Evolutionary conservation across 1,140 invertebrate genomes (phyloP), one percentile per base, ranked within the genome.

Genomic region (Hycleus phaleratus): DNA sequence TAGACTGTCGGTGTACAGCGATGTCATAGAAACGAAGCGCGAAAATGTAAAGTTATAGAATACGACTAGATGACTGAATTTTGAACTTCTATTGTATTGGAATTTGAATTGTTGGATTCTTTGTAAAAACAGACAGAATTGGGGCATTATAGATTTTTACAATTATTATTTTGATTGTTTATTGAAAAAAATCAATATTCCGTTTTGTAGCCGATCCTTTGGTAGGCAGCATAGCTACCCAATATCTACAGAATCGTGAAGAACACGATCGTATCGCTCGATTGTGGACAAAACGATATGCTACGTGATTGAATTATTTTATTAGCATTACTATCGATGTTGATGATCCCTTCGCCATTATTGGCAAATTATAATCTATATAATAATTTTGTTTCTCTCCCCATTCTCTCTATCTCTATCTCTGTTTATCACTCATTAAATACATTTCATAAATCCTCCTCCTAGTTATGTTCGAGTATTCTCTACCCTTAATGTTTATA

Each of bases 221-320:
- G 68, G 96, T 98, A 40, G 95, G 95, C 54, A 97, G 92, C 75
- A 98, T 99, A 80, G 95, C 95, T 39, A 95, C 93, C 61, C 94
- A 98, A 82, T 98, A 96, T 80, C 80, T 97, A 63, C 92, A 95
- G 75, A 97, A 98, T 78, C 82, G 95, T 53, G 91, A 95, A 76
- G 95, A 98, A 75, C 95, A 98, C 71, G 96, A 99, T 79, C 87
- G 93, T 73, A 95, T 95, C 75, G 96, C 96, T 61, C 85, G 95
- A 73, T 85, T 96, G 63, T 99, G 96, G 96, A 98, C 95, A 67
- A 97, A 97, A 76, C 85, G 95, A 68, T 99, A 95, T 75, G 93
- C 94, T 55, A 94, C 92, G 82, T 95, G 90, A 92, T 82, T 72
- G 61, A 55, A 55, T 55, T 46, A 55, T 55, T 18, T 46, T 46